Evolutionary conservation across 2,113 vertebrate genomes (phyloP), one percentile per base, ranked within the genome.

Genomic region (Eulemur rufifrons): DNA sequence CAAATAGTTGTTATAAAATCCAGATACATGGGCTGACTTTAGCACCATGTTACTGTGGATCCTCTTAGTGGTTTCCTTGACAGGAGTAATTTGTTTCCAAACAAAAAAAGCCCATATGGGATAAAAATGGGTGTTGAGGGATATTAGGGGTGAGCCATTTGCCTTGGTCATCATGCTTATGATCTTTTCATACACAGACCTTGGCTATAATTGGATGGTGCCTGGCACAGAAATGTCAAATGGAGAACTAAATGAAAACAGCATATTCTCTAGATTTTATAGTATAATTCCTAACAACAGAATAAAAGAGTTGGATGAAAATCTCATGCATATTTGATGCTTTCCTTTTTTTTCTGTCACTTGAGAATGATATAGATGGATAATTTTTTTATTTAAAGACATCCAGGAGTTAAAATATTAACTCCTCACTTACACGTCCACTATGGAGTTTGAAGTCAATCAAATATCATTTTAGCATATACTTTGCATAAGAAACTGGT

Each of bases 1-100:
- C 61, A 92, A 91, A 85, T 69, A 50, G 56, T 64, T 86, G 59
- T 54, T 66, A 73, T 50, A 34, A 81, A 97, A 90, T 77, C 12
- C 13, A 86, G 82, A 50, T 63, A 82, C 25, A 83, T 23, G 5
- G 7, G 34, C 34, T 74, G 23, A 74, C 61, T 61, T 85, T 11
- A 89, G 54, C 5, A 39, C 10, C 10, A 27, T 10, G 1, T 73
- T 42, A 85, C 15, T 12, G 45, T 34, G 34, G 5, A 42, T 15
- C 29, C 7, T 45, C 54, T 20, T 45, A 37, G 6, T 37, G 21
- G 20, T 80, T 68, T 92, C 54, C 34, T 74, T 73, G 29, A 32
- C 42, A 34, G 6, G 17, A 84, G 32, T 76, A n/a, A 80, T 76
- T 71, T 89, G 45, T 59, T 92, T 89, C 59, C 29, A 89, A 94